A percentile compares a stretch with the other conserved stretches of the same genome.
phyloP scores from a whole-genome alignment of 2,113 vertebrate species.

The Talpa occidentalis region DNA sequence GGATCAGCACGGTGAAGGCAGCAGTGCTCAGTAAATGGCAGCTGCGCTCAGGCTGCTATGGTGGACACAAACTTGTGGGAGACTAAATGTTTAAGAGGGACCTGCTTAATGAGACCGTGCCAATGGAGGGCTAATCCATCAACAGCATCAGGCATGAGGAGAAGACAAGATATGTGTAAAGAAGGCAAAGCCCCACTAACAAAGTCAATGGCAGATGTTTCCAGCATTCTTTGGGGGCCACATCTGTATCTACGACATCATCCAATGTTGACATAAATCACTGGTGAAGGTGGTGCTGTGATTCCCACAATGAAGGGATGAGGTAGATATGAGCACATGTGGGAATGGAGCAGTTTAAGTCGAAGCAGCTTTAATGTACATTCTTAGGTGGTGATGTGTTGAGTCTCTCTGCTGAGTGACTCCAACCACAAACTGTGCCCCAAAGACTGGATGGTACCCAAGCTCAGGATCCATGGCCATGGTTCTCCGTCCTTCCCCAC shows the following conservation, averaged over 20 bases:
- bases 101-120: not conserved
- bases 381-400: not conserved
- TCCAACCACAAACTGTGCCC: not conserved
- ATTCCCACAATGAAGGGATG: not conserved
- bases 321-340: not conserved
- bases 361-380: not conserved
- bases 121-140: not conserved
- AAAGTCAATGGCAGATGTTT: not conserved
- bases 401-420: not conserved
- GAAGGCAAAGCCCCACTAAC: not conserved
- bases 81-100: not conserved
- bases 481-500: not conserved
- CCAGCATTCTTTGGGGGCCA: not conserved
- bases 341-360: not conserved
- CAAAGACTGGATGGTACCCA: not conserved
- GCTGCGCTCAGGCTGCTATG: not conserved
- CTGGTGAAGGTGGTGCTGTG: not conserved
- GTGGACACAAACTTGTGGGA: not conserved
- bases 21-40: not conserved
- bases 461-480: fast-evolving
- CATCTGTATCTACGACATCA: not conserved
- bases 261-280: not conserved
- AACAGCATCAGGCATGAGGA: not conserved
- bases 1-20: not conserved
- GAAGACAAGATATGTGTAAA: not conserved